Percentiles rank a stretch among this genome's conserved stretches.
Evolutionary conservation across 1,140 invertebrate genomes (phyloP).

Genomic region (Drosophila kohkoa): DNA sequence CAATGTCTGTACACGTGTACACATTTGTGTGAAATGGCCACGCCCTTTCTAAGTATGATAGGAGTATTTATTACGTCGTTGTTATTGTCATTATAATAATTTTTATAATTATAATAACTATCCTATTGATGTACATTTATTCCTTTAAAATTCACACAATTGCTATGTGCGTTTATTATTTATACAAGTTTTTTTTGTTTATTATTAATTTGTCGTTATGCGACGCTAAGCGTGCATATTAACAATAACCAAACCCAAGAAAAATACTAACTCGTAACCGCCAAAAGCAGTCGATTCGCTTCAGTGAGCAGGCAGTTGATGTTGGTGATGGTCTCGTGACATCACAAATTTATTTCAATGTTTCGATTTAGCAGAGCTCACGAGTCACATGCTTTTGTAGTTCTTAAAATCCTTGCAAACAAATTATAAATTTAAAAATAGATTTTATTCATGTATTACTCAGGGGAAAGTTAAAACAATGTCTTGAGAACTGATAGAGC

Average conservation of each 20-base stretch:
- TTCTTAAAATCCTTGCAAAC: too few relatives aligned
- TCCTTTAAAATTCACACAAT: slow-evolving; percentile 34
- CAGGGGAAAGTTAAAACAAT: too few relatives aligned
- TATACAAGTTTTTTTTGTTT: neutral
- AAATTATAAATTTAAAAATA: too few relatives aligned
- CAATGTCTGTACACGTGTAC: too few relatives aligned
- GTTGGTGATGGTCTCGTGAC: slow-evolving; percentile 30
- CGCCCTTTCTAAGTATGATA: slow-evolving; percentile 26
- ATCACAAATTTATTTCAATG: neutral
- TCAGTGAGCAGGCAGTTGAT: slow-evolving; percentile 30
- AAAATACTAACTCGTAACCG: slow-evolving; percentile 19
- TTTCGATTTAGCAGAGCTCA: too few relatives aligned
- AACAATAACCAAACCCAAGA: slow-evolving; percentile 35
- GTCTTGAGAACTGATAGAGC: too few relatives aligned
- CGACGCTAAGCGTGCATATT: slow-evolving; percentile 37
- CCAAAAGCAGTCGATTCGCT: slow-evolving; percentile 23
- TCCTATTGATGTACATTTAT: slow-evolving; percentile 19
- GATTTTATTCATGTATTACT: too few relatives aligned
- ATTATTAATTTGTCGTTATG: slow-evolving; percentile 39
- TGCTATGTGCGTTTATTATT: slow-evolving; percentile 30
- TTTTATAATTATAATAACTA: slow-evolving; percentile 26
- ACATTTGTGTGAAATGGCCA: slow-evolving; percentile 7
- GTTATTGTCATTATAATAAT: slow-evolving; percentile 1
- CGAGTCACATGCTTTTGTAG: too few relatives aligned
- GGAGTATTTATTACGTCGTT: slow-evolving; percentile 4